Base-by-base conservation (phyloP, 2,888 invertebrate species). In the Microdon myrmicae region DNA sequence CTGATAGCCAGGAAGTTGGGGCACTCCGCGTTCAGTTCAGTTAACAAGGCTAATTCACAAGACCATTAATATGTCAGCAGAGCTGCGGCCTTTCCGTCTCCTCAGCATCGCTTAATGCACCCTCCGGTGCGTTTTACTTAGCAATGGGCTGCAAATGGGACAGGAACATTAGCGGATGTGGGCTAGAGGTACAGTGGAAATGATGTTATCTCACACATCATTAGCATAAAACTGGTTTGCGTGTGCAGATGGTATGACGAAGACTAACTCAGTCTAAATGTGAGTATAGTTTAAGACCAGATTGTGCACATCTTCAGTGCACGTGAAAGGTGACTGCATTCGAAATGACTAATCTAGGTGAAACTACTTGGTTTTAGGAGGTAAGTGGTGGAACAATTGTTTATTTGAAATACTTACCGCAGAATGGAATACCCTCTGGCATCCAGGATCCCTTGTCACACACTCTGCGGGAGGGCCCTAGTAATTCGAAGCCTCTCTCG, bases 351-450 rank as follows among this genome's bases (percentile, higher is more conserved):
- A n/a, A n/a, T n/a, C n/a, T n/a, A n/a, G n/a, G n/a, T n/a, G n/a
- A n/a, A n/a, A n/a, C n/a, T n/a, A n/a, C n/a, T n/a, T n/a, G n/a
- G n/a, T n/a, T n/a, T n/a, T n/a, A n/a, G n/a, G n/a, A n/a, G n/a
- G n/a, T n/a, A n/a, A n/a, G n/a, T n/a, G n/a, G n/a, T n/a, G n/a
- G n/a, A n/a, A 39, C 23, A 12, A 10, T 14, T 28, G 7, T 17
- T 41, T 8, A 14, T 4, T 12, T 6, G 8, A 14, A 8, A 25
- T 12, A 86, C 90, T 91, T 78, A 95, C 95, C 95, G 80, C 95
- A 95, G 79, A 95, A 95, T 4, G 95, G 95, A 71, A 95, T 90
- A 51, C 94, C 95, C 75, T 92, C 92, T 0, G 94, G 95, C 4
- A 85, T 79, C 95, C 95, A 95, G 28, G 84, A 84, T 7, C 90